phyloP scores from a whole-genome alignment of 2,113 vertebrate species.

The Elaphurus davidianus region DNA sequence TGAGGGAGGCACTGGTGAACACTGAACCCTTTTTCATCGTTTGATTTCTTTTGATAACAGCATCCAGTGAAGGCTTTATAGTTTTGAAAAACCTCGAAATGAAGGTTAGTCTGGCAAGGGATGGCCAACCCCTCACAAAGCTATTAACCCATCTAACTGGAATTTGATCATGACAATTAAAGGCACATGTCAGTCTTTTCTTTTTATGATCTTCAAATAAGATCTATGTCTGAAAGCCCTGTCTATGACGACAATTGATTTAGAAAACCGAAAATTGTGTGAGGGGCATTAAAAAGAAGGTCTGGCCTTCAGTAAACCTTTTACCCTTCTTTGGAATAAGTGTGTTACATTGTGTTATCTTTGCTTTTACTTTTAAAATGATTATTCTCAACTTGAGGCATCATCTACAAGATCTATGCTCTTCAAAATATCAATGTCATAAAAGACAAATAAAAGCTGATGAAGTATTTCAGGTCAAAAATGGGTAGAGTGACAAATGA shows the following conservation, averaged over 20 bases:
- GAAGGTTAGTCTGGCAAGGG: not conserved
- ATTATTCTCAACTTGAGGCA: not conserved
- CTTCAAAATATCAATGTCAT: not conserved
- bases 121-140: not conserved
- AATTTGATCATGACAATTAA: not conserved
- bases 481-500: not conserved
- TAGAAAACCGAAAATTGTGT: not conserved
- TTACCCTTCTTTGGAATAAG: not conserved
- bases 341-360: not conserved
- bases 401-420: not conserved
- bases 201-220: not conserved
- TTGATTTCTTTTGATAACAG: not conserved
- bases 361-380: conserved; percentile 2
- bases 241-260: not conserved
- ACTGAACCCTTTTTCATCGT: not conserved
- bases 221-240: not conserved
- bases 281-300: not conserved
- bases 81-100: not conserved
- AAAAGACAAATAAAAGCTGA: not conserved
- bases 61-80: not conserved
- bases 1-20: not conserved
- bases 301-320: not conserved
- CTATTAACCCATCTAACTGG: not conserved
- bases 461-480: not conserved
- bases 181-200: not conserved